Base-by-base conservation (phyloP, 2,113 vertebrate genomes). In the Ondatra zibethicus region DNA sequence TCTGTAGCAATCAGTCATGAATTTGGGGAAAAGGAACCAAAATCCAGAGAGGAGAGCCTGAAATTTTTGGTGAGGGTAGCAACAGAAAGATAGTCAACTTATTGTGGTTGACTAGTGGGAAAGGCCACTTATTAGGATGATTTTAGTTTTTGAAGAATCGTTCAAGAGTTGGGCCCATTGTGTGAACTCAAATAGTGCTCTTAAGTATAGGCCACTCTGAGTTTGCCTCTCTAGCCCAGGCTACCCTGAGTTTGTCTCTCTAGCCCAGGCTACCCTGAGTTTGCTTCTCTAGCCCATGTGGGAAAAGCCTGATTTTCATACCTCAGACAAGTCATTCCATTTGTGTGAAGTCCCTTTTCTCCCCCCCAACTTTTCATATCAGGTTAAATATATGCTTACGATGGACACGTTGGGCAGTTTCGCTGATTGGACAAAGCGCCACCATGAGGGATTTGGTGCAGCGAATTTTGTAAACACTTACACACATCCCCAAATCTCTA, bases 1-100 rank as follows among this genome's bases (percentile, higher is more conserved):
- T 65, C 36, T 27, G 0, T 9, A 31, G 29, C 13, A 7, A 1
- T 21, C 16, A 4, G 7, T 14, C n/a, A 25, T 9, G 3, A 63
- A 23, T 5, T 29, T 33, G 9, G 17, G 45, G 14, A 50, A 90
- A 45, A 23, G 17, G 4, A 29, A 78, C 61, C 23, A 6, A 65
- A 63, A n/a, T 29, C n/a, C 10, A 13, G 9, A 72, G 9, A 19
- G 39, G 16, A 31, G 2, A 33, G 3, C 1, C 36, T 75, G 33
- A 1, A n/a, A n/a, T n/a, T 82, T 84, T 75, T 47, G 52, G 4
- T 89, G 47, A 95, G 63, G 6, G 7, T 25, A 47, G 17, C 33
- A 39, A 94, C 17, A 25, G 21, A 86, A 92, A 72, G 78, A 23
- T n/a, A 55, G 58, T 21, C 45, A 72, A 75, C 66, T n/a, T 29